These are phyloP conservation scores for Sebastes oblongus DNA, from an alignment of 2,797 vertebrate species.

Conservation along the genomic window DNA sequence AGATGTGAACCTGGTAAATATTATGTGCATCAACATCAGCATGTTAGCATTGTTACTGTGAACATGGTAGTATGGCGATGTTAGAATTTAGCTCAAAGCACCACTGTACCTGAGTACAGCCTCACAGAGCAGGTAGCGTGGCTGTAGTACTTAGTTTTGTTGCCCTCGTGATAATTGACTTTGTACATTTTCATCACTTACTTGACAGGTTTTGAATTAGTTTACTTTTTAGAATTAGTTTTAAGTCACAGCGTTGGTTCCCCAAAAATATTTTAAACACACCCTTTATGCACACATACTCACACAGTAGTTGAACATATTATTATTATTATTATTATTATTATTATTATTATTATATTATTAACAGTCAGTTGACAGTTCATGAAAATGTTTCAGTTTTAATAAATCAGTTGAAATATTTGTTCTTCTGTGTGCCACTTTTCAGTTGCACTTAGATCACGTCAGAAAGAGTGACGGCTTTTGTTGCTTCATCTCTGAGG, in stretches of 20 bases:
- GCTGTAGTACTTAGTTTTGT: background rate
- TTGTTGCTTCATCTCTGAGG: background rate
- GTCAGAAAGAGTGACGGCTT: background rate
- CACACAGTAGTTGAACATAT: background rate
- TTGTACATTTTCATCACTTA: background rate
- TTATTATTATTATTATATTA: too few species aligned
- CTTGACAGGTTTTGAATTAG: background rate
- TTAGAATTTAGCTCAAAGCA: background rate
- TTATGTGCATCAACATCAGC: background rate
- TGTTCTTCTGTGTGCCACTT: background rate
- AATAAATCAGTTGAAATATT: background rate
- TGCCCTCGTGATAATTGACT: background rate
- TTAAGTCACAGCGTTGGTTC: background rate
- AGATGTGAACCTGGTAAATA: background rate
- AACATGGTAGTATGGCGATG: background rate
- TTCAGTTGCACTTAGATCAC: background rate
- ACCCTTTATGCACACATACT: background rate
- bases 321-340: too few species aligned
- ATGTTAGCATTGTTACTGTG: background rate
- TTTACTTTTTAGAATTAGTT: background rate
- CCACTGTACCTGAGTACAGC: too few species aligned
- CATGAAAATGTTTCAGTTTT: background rate
- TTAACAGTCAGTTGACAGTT: background rate
- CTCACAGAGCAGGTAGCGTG: too few species aligned
- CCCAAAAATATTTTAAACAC: background rate